Conservation (phyloP, 1,140 invertebrate species). For the Odontomachus brunneus region DNA sequence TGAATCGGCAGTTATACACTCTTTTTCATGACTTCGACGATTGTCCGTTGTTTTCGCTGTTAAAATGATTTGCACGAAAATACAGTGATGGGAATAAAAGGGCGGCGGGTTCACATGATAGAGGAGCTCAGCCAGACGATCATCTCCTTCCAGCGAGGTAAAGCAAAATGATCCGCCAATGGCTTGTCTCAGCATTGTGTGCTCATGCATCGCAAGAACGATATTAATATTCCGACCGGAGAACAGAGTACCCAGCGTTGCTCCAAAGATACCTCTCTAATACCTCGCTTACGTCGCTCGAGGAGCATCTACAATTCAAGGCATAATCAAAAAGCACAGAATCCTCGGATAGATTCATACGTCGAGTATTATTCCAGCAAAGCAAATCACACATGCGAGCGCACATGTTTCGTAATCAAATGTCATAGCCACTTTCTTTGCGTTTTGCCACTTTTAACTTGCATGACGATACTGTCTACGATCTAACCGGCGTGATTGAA, state of each 20-base stretch:
- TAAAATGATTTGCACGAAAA: slow-evolving; percentile 82
- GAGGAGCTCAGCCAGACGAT: slow-evolving; percentile 98
- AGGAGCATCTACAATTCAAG: slow-evolving; percentile 1
- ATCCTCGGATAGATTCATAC: background rate
- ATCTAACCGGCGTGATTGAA: slow-evolving; percentile 27
- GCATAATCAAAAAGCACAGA: too few species aligned
- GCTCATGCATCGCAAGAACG: slow-evolving; percentile 70
- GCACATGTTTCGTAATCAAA: background rate
- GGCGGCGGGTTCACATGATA: slow-evolving; percentile 98
- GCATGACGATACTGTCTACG: slow-evolving; percentile 32
- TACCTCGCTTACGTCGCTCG: background rate
- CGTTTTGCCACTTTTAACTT: slow-evolving; percentile 7
- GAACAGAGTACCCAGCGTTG: background rate
- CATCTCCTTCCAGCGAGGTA: slow-evolving; percentile 99
- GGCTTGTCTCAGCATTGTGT: slow-evolving; percentile 78
- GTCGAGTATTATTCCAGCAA: background rate
- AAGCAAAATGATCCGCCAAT: slow-evolving; percentile 82
- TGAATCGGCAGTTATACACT: too few species aligned
- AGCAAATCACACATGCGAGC: background rate
- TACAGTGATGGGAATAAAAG: slow-evolving; percentile 99
- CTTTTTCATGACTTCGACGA: background rate
- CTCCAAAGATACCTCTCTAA: background rate
- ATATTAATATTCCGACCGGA: slow-evolving; percentile 53
- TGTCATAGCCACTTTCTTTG: background rate
- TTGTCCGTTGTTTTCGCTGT: slow-evolving; percentile 35